phyloP scores from a whole-genome alignment of 2,113 vertebrate genomes.

The Scomber japonicus region DNA sequence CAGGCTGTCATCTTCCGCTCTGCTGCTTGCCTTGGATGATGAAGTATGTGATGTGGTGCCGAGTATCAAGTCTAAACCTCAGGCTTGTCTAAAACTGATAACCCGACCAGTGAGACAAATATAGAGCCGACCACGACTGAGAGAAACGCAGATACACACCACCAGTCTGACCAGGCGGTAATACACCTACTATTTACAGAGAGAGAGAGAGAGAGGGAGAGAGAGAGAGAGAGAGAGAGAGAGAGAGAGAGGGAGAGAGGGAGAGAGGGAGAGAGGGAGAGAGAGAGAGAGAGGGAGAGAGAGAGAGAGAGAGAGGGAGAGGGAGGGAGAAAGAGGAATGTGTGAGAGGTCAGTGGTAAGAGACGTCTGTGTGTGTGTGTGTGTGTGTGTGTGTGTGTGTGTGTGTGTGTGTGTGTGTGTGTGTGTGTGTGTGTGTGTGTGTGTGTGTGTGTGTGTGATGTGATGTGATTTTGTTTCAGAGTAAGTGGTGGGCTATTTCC shows the following conservation, averaged over 20 bases:
- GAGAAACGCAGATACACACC: conserved; percentile 23
- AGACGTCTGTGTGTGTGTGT: conserved; percentile 22
- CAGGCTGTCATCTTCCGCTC: neutral
- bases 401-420: neutral
- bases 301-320: conserved; percentile 28
- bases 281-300: conserved; percentile 13
- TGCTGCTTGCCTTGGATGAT: neutral
- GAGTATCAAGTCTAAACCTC: conserved; percentile 16
- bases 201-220: conserved; percentile 18
- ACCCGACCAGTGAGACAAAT: conserved; percentile 24
- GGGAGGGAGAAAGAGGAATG: conserved; percentile 49
- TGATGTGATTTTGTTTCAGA: conserved; percentile 50
- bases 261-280: conserved; percentile 19
- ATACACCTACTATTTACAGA: conserved; percentile 55
- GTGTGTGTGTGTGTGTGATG: conserved; percentile 1
- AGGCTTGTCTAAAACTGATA: conserved; percentile 49
- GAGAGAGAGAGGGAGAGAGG: conserved; percentile 27
- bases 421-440: neutral
- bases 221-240: conserved; percentile 13
- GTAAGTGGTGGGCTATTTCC: conserved; percentile 70
- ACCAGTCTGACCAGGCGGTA: conserved; percentile 18
- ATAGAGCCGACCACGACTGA: conserved; percentile 35
- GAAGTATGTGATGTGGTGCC: conserved; percentile 5
- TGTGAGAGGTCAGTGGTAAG: conserved; percentile 33
- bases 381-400: neutral